Conservation (phyloP, 2,888 invertebrate species). For the Camponotus fellah region DNA sequence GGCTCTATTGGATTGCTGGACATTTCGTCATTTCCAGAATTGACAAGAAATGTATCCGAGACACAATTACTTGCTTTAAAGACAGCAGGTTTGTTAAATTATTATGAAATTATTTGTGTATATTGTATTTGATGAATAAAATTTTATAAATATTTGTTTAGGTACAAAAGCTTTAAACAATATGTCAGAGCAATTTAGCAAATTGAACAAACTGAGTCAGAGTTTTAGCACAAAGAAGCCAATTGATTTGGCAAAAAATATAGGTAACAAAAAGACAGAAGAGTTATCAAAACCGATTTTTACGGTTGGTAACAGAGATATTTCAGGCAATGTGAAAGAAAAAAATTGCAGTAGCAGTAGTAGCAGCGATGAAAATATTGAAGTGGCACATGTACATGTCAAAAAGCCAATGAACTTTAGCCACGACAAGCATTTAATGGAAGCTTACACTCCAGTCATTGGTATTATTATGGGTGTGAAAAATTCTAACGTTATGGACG, state of each 20-base stretch:
- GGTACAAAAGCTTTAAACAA: slow-evolving; percentile 95
- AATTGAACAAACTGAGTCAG: slow-evolving; percentile 91
- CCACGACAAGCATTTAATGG: slow-evolving; percentile 81
- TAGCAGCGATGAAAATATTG: slow-evolving; percentile 87
- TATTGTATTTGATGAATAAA: neutral
- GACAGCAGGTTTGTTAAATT: slow-evolving; percentile 88
- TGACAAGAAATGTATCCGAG: slow-evolving; percentile 94
- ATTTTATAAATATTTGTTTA: slow-evolving; percentile 80
- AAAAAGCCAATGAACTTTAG: slow-evolving; percentile 75
- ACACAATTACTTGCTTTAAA: slow-evolving; percentile 93
- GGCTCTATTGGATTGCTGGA: slow-evolving; percentile 88
- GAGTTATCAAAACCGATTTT: slow-evolving; percentile 78
- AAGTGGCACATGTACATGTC: slow-evolving; percentile 81
- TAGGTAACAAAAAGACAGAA: slow-evolving; percentile 70
- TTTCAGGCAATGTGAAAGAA: slow-evolving; percentile 86
- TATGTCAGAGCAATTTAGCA: slow-evolving; percentile 95
- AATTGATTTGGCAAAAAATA: slow-evolving; percentile 74
- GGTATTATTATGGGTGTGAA: slow-evolving; percentile 89
- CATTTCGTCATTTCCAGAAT: slow-evolving; percentile 89
- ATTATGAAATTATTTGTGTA: neutral
- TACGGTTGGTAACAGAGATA: slow-evolving; percentile 80
- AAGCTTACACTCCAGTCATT: slow-evolving; percentile 89
- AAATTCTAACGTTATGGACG: slow-evolving; percentile 71
- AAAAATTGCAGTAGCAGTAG: slow-evolving; percentile 84
- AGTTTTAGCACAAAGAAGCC: slow-evolving; percentile 87